These are phyloP conservation scores for Oegoconia quadripuncta DNA, from an alignment of 2,888 invertebrate genomes.

Conservation along the genomic window DNA sequence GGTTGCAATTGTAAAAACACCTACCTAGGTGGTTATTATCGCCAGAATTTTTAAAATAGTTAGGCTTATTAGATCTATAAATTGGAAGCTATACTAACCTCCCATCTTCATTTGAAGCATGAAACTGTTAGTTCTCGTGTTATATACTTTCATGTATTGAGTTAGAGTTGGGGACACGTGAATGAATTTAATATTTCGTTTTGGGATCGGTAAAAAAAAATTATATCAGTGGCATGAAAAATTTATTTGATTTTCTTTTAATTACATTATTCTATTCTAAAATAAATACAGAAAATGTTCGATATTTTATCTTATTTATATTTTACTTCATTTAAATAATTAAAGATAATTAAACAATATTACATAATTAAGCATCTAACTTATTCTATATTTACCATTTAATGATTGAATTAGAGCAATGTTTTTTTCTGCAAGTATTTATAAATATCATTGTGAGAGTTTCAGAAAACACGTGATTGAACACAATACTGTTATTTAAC, in stretches of 20 bases:
- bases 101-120: too few species aligned
- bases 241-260: slow-evolving; percentile 75
- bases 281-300: slow-evolving; percentile 76
- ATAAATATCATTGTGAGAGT: slow-evolving; percentile 4
- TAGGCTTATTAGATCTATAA: too few species aligned
- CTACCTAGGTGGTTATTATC: too few species aligned
- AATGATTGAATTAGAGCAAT: slow-evolving; percentile 52
- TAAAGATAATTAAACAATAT: slow-evolving; percentile 53
- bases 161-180: not conserved
- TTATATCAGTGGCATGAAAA: slow-evolving; percentile 72
- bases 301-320: slow-evolving; percentile 66
- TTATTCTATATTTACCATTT: slow-evolving; percentile 55
- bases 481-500: slow-evolving; percentile 2
- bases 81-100: too few species aligned
- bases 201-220: slow-evolving; percentile 21
- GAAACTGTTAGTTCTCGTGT: too few species aligned
- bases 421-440: slow-evolving; percentile 4
- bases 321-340: slow-evolving; percentile 70
- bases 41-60: too few species aligned
- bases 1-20: too few species aligned
- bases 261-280: slow-evolving; percentile 74
- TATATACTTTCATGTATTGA: too few species aligned
- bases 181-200: not conserved
- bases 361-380: slow-evolving; percentile 60
- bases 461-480: not conserved